Evolutionary conservation across 92 coral and sea anemone species (phyloP), one percentile per base, ranked within the genome.

Genomic region (Micromussa lordhowensis): DNA sequence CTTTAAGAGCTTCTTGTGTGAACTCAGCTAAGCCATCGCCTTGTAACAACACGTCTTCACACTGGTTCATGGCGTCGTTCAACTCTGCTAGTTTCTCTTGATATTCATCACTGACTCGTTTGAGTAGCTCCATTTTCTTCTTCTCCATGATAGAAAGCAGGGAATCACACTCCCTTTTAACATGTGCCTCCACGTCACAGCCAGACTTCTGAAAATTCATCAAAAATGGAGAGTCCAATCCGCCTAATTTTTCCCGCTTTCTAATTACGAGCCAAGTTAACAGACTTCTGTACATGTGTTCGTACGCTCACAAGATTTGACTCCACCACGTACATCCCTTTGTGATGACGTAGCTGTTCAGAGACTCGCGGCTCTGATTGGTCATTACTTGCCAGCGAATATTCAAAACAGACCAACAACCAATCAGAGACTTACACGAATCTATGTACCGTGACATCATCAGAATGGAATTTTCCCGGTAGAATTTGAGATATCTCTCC

Each of bases 11-110:
- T 82, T 95, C 98, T 78, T 90, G 93, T 10, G 96, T 93, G 59
- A 94, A 95, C 91, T 95, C 98, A 13, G 94, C 98, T 30, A 95
- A 90, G 3, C 98, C 98, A 63, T 89, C 91, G 3, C 96, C 95
- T 88, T 94, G 90, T 51, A 94, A 90, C 30, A 95, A 88, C 38
- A 95, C 91, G 48, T 94, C 80, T 75, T 95, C 98, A 83, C 94
- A 92, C 85, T 82, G 86, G 9, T 85, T 74, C 70, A 95, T 95
- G 48, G 96, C 90, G 30, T 86, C 96, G 82, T 85, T 91, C 24
- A 95, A 88, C 73, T 95, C 95, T 58, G 6, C 82, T 5, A 95
- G 88, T 76, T 94, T 93, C 57, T 95, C 96, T 44, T 95, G 92
- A 88, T 95, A 95, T 79, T 94, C 98, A 38, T 94, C 89, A 71